Evolutionary conservation across 2,113 vertebrate genomes (phyloP), one percentile per base, ranked within the genome.

Genomic region (Tonatia bakeri): DNA sequence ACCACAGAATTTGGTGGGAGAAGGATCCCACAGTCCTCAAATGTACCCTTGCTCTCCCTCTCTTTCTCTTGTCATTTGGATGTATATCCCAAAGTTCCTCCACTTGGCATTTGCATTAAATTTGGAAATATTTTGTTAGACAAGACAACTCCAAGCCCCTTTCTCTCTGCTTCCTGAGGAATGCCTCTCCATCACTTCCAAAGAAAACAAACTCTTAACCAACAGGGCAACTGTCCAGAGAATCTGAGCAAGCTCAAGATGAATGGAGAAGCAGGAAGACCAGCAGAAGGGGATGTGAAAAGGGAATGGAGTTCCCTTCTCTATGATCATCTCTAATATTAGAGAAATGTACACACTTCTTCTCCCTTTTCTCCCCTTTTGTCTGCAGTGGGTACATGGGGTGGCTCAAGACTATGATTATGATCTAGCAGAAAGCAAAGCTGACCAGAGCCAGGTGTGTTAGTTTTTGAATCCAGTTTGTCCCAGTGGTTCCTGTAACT

Each of bases 81-180:
- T 77, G 45, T 50, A 77, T 20, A 77, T 11, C 4, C 43, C 75
- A n/a, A 50, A 77, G 15, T 77, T 31, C n/a, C 36, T 40, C 36
- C 22, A 59, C 52, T 40, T 81, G 36, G 24, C 79, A 59, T 28
- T 81, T 22, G 13, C 26, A 61, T 61, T 43, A 26, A 82, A 43
- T 82, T 82, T 61, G 80, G 26, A 61, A 61, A 43, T 82, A 61
- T 61, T 82, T 61, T 82, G 19, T 52, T 52, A 79, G 75, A 56
- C 54, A 59, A 61, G 69, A 31, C 28, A 76, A 50, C n/a, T 50
- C 31, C 40, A 33, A 76, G 12, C 33, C 33, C 26, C 17, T 40
- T 61, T 82, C 54, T 61, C 54, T 59, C 38, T 82, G 16, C 2
- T 12, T 38, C 28, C 22, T 0, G 0, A 33, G 69, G 40, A 56